Base-by-base conservation (phyloP, 2,888 invertebrate species). In the Elysia crispata region DNA sequence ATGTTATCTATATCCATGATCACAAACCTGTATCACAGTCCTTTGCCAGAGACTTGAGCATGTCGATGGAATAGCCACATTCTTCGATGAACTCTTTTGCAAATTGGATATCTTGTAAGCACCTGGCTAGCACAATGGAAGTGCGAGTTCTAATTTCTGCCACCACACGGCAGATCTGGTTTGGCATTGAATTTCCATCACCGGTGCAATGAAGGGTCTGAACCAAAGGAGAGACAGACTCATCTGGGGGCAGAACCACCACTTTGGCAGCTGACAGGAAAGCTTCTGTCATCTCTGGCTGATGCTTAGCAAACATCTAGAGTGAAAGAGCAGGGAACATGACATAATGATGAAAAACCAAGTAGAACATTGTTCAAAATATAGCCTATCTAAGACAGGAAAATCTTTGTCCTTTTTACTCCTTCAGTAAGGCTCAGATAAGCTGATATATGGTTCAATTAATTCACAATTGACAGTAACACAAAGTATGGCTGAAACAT, bases 101-200 rank as follows among this genome's bases (percentile, higher is more conserved):
- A 83, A 92, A 91, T 23, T 87, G 84, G 23, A 89, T 84, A 64
- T 91, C 90, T 62, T 88, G 86, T 72, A 92, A 83, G 83, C 90
- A 90, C 49, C 85, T 85, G 5, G 92, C 87, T 30, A 92, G 84
- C 41, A 92, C 91, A 85, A 89, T 88, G 81, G 90, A 90, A 0
- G 91, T 90, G 28, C 91, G 83, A 5, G 92, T 90, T 80, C 91
- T 85, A 54, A 92, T 89, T 86, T 92, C 92, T 0, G 90, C 91
- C n/a, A 92, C 86, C 0, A 92, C 89, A 6, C 92, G 86, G 79
- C 91, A 91, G 25, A 90, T 89, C 82, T 91, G 91, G 86, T 91
- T 91, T 73, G 86, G 84, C 75, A 90, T 83, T 50, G 86, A 86
- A 84, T 87, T 89, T 1, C 89, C 91, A 81, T 92, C 91, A 33